Evolutionary conservation across 2,113 vertebrate genomes (phyloP).

Genomic region (Ophthalmolycus amberensis): DNA sequence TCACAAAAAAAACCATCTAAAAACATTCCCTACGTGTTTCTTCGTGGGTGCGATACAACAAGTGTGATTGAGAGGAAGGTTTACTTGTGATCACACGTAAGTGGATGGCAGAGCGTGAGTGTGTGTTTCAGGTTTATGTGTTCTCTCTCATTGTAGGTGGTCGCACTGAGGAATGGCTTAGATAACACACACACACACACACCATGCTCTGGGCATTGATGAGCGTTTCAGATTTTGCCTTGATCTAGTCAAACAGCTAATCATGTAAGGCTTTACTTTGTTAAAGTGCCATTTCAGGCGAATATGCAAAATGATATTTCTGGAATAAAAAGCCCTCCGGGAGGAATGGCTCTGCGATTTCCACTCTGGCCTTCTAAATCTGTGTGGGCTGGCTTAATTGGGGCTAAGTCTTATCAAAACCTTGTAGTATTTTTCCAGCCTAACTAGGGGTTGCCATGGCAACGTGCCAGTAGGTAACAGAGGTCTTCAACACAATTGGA

Average conservation of each 20-base stretch:
- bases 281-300: slow-evolving; percentile 63
- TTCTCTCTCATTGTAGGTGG: slow-evolving; percentile 7
- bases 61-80: slow-evolving; percentile 5
- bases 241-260: slow-evolving; percentile 66
- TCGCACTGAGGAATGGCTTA: slow-evolving; percentile 3
- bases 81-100: neutral
- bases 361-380: slow-evolving; percentile 68
- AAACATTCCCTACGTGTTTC: neutral
- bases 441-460: slow-evolving; percentile 74
- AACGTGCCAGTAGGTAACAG: slow-evolving; percentile 55
- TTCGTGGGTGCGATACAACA: neutral
- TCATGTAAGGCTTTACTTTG: slow-evolving; percentile 63
- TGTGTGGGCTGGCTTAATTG: slow-evolving; percentile 74
- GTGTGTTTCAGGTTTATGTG: slow-evolving; percentile 10
- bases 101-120: neutral
- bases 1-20: neutral
- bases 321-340: slow-evolving; percentile 57
- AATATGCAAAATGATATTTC: slow-evolving; percentile 61
- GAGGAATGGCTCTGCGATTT: slow-evolving; percentile 56
- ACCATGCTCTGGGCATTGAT: slow-evolving; percentile 35
- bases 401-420: slow-evolving; percentile 77
- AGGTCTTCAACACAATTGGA: slow-evolving; percentile 64
- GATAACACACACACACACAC: slow-evolving; percentile 6
- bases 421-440: slow-evolving; percentile 66
- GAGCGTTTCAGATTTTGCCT: slow-evolving; percentile 46